Evolutionary conservation across 2,888 invertebrate species (phyloP), one percentile per base, ranked within the genome.

Genomic region (Taphrorychus bicolor): DNA sequence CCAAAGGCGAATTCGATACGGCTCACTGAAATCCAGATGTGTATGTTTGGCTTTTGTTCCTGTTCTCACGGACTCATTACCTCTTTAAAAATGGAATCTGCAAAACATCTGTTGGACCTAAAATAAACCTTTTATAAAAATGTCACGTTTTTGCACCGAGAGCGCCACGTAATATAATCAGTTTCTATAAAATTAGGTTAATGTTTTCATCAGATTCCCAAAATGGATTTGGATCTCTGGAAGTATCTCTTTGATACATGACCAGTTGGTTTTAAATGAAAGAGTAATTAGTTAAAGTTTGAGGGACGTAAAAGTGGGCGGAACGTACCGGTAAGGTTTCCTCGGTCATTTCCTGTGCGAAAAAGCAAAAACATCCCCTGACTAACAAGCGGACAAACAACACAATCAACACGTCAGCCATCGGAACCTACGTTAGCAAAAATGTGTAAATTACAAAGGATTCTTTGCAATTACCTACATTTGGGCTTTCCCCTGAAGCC

Each of bases 301-400:
- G 64, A 65, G 66, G 58, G 21, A 23, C n/a, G 56, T 65, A 69
- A 53, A 72, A 71, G 73, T 73, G 75, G 73, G 73, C 69, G 73
- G 73, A 73, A 71, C 57, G 66, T 66, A 24, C 61, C 53, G 60
- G 66, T 74, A 73, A 66, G 77, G 77, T 70, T 76, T 78, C 77
- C 65, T 70, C 72, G 73, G 76, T 77, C 78, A 78, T 78, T 78
- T 78, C 78, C 77, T 76, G 78, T 75, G 70, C 62, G 70, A 75
- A 75, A 75, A 76, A 76, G 76, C 73, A 77, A 78, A 78, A 78
- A 77, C 75, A 76, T 73, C 75, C 76, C 76, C 75, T 76, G 67
- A 62, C 65, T 67, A 62, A 67, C 67, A 58, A 62, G 66, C 73
- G 71, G 74, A 73, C 75, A 75, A 75, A 73, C 72, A 74, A 73